Conservation (phyloP, 2,797 vertebrate species). For the Alauda arvensis region DNA sequence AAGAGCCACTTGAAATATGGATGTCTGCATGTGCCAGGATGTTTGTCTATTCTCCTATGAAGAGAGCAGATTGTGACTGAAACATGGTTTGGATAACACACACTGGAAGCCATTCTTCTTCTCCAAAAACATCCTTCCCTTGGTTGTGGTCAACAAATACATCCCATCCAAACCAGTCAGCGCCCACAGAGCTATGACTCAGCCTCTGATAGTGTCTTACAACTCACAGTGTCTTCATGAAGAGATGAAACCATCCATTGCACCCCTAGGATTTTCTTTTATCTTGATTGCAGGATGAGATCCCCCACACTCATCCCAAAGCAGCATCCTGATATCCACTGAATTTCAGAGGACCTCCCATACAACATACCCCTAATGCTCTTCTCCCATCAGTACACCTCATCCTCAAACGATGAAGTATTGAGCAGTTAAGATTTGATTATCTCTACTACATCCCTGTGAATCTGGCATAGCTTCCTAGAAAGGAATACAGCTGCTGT, state of each 20-base stretch:
- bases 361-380: background rate
- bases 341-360: background rate
- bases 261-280: background rate
- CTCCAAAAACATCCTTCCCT: background rate
- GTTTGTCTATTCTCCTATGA: background rate
- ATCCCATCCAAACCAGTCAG: background rate
- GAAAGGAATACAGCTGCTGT: background rate
- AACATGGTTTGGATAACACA: background rate
- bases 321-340: background rate
- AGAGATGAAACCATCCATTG: background rate
- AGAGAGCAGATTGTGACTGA: background rate
- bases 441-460: background rate
- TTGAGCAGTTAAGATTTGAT: background rate
- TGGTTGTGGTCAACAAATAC: background rate
- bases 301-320: rapidly evolving
- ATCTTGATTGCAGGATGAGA: background rate
- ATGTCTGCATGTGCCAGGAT: background rate
- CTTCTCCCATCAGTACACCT: background rate
- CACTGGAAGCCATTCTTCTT: background rate
- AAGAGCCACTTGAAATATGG: background rate
- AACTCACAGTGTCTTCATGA: background rate
- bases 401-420: background rate
- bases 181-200: background rate
- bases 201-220: background rate
- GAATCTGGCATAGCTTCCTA: background rate